Evolutionary conservation across 2,797 vertebrate genomes (phyloP).

Genomic region (Gila robusta): DNA sequence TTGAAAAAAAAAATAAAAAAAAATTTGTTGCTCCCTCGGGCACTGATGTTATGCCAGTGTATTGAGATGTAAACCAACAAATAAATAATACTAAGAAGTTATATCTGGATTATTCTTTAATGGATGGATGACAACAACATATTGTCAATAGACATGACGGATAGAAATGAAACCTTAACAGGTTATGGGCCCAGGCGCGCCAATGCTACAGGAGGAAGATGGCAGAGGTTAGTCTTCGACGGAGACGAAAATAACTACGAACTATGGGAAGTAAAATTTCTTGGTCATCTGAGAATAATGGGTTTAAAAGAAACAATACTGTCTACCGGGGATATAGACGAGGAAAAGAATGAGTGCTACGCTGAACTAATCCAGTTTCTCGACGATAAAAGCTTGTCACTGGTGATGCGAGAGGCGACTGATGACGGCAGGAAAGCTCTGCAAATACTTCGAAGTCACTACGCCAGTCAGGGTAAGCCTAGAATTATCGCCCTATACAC

Average conservation of each 20-base stretch:
- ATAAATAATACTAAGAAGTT: not conserved
- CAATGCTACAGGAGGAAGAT: conserved; percentile 30
- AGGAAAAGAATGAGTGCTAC: conserved; percentile 42
- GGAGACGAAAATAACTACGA: conserved; percentile 50
- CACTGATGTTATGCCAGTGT: no score
- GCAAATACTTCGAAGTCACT: conserved; percentile 48
- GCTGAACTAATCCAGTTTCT: conserved; percentile 51
- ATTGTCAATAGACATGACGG: no score
- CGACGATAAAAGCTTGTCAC: conserved; percentile 49
- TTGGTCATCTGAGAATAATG: conserved; percentile 41
- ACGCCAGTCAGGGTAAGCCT: conserved; percentile 57
- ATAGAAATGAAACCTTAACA: no score
- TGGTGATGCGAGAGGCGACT: conserved; percentile 43
- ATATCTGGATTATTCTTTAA: not conserved
- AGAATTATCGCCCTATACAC: conserved; percentile 58
- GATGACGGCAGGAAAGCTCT: conserved; percentile 56
- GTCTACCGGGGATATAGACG: not conserved
- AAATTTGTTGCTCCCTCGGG: no score
- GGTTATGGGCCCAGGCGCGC: conserved; percentile 48
- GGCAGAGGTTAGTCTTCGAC: conserved; percentile 49
- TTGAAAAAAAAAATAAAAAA: no score
- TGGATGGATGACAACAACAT: not conserved
- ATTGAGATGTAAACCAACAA: no score
- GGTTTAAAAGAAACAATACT: conserved; percentile 53
- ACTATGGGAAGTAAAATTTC: conserved; percentile 59